Base-by-base conservation (phyloP, 2,113 vertebrate species). In the Scatophagus argus region DNA sequence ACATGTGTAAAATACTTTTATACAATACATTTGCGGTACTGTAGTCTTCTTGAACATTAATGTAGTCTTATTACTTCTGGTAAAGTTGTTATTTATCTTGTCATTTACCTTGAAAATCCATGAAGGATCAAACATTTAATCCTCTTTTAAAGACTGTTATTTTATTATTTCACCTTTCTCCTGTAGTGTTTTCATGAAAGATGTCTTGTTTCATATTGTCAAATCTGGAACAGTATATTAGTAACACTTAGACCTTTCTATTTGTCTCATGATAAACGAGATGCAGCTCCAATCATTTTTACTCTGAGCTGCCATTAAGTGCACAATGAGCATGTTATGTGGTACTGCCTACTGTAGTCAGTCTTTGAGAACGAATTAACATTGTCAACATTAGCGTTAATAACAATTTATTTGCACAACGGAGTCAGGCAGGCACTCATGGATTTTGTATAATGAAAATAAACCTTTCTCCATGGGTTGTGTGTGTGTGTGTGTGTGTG, bases 371-470 rank as follows among this genome's bases (percentile, higher is more conserved):
- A 55, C 9, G n/a, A 56, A 83, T 75, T 83, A 51, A 31, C 58
- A 58, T 39, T 79, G 76, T 87, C 73, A 82, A 55, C 72, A 31
- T 9, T 14, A 31, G 36, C 47, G 80, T 64, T 62, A 81, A 83
- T 69, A 77, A 79, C 76, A 72, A 61, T 71, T 74, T 81, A 39
- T 38, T 77, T 68, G 63, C 47, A 66, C 54, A 56, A 52, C 29
- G 68, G 62, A 65, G 69, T 52, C 39, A 46, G 69, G 67, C 72
- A 55, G 58, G 47, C 60, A 39, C 75, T 46, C 32, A 9, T 67
- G 75, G 0, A 58, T 67, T 54, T 61, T 25, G 9, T 13, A 41
- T 31, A 32, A 69, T 56, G 31, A 59, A 77, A 75, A 70, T 60
- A 59, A 78, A 81, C 36, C 2, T 59, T 72, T 29, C 17, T 74